Conservation (phyloP, 1,140 invertebrate species). For the Xylocopa sonorina region DNA sequence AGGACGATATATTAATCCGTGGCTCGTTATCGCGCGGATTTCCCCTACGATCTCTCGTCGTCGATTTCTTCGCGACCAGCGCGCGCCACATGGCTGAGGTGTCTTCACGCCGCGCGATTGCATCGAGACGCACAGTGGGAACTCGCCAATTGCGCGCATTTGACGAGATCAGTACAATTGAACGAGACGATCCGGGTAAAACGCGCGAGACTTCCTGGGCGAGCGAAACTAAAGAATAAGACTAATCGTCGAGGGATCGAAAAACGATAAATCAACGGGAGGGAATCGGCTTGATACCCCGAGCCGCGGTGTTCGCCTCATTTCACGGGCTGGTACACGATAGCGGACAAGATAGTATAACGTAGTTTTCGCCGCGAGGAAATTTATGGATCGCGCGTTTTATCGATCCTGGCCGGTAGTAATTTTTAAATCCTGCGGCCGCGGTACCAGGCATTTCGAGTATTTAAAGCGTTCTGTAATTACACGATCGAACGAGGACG, state of each 20-base stretch:
- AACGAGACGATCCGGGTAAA: too few species aligned
- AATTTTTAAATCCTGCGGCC: constrained; percentile 36
- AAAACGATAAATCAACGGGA: constrained; percentile 24
- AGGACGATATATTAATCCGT: constrained; percentile 52
- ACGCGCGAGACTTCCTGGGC: too few species aligned
- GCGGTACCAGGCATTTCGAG: constrained; percentile 40
- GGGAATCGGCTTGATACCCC: constrained; percentile 9
- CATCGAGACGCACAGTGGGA: too few species aligned
- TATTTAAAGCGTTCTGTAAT: constrained; percentile 54
- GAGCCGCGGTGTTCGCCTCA: constrained; percentile 1
- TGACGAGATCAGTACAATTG: too few species aligned
- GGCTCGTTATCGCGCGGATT: constrained; percentile 22
- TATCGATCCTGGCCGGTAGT: constrained; percentile 35
- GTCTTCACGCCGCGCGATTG: constrained; percentile 47
- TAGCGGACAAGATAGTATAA: constrained; percentile 45
- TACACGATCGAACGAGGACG: constrained; percentile 7
- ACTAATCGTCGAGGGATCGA: not conserved
- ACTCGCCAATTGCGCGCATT: too few species aligned
- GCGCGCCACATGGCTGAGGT: constrained; percentile 14
- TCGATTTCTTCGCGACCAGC: constrained; percentile 29
- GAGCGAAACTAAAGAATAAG: too few species aligned
- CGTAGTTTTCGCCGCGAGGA: constrained; percentile 26
- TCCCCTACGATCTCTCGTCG: not conserved
- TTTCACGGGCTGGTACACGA: constrained; percentile 32
- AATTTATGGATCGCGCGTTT: constrained; percentile 48